phyloP scores from a whole-genome alignment of 2,113 vertebrate species.

The Athene noctua region DNA sequence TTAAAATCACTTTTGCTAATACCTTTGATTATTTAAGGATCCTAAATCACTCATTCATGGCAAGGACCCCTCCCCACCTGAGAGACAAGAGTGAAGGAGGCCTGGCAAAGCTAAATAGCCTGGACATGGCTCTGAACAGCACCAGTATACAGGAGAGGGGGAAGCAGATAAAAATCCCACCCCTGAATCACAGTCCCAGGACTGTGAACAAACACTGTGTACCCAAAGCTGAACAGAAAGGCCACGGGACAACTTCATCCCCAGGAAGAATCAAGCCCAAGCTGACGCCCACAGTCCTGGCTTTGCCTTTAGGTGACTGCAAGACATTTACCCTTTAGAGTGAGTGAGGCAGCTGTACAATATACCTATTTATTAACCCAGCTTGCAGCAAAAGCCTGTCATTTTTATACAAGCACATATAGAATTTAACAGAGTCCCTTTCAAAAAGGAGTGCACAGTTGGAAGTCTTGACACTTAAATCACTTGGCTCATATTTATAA shows the following conservation, averaged over 20 bases:
- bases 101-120: background rate
- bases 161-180: background rate
- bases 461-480: background rate
- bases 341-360: background rate
- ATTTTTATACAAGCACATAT: background rate
- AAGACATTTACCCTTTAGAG: background rate
- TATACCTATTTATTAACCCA: background rate
- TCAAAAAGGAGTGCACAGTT: background rate
- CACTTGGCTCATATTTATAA: background rate
- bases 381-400: background rate
- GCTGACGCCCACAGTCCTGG: background rate
- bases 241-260: background rate
- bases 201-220: fast-evolving
- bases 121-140: background rate
- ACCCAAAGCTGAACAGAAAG: background rate
- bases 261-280: background rate
- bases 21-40: no score
- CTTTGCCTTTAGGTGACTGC: background rate
- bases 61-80: background rate
- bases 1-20: no score
- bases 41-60: no score
- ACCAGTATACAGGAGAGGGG: fast-evolving
- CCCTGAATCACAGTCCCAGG: background rate
- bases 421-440: background rate
- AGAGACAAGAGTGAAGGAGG: background rate